A percentile compares a stretch with the other conserved stretches of the same genome.
Evolutionary conservation across 2,888 invertebrate genomes (phyloP).

Genomic region (Tolmerus cingulatus): DNA sequence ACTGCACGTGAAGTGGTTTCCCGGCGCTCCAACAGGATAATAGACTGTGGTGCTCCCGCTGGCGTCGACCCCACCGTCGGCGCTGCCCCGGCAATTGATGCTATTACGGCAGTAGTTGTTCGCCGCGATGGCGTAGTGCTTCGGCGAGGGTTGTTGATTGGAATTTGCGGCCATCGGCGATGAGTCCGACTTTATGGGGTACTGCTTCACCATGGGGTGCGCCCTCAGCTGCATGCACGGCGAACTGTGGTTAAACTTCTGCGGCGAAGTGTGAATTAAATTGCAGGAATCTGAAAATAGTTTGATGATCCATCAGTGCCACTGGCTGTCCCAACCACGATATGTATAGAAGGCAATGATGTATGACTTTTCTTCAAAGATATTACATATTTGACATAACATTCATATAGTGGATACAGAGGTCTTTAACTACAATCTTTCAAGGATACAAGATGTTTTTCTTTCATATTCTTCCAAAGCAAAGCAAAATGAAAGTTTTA

Average conservation of each 20-base stretch:
- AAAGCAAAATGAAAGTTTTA: no score
- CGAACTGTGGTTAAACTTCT: slow-evolving; percentile 56
- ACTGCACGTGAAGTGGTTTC: slow-evolving; percentile 49
- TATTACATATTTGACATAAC: no score
- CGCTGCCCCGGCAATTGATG: neutral
- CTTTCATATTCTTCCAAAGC: no score
- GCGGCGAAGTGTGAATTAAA: slow-evolving; percentile 59
- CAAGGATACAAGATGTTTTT: no score
- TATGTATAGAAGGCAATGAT: no score
- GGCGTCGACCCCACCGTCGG: slow-evolving; percentile 36
- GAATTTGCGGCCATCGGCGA: slow-evolving; percentile 50
- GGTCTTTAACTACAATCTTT: no score
- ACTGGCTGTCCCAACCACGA: neutral
- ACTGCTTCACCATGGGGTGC: slow-evolving; percentile 49
- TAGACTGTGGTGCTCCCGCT: slow-evolving; percentile 58
- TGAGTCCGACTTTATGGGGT: slow-evolving; percentile 47
- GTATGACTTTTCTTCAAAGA: no score
- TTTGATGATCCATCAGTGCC: neutral
- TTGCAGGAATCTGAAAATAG: slow-evolving; percentile 59
- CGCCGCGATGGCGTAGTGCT: slow-evolving; percentile 50
- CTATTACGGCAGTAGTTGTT: slow-evolving; percentile 49
- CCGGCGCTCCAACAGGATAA: slow-evolving; percentile 55
- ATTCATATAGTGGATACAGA: no score
- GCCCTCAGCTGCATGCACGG: slow-evolving; percentile 55
- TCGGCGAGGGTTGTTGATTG: slow-evolving; percentile 45